Percentiles rank a stretch among this genome's conserved stretches.
Evolutionary conservation across 2,888 invertebrate species (phyloP).

Genomic region (Lepidocyrtinus sp.): DNA sequence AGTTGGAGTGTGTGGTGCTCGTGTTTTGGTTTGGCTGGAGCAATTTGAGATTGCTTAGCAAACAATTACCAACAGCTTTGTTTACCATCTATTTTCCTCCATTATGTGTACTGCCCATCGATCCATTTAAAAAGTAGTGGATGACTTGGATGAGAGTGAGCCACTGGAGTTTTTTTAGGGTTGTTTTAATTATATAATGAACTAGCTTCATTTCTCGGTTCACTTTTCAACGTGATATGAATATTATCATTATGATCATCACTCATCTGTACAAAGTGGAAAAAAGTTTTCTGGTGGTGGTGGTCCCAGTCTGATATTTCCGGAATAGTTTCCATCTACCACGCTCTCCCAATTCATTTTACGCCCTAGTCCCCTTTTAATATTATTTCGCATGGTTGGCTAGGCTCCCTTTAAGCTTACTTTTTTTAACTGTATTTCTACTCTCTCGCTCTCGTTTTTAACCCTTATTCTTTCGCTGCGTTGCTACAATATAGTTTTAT

Average conservation of each 20-base stretch:
- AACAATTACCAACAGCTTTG: conserved; percentile 59
- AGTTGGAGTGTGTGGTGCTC: conserved; percentile 4
- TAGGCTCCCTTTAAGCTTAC: conserved; percentile 2
- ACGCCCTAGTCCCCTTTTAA: conserved; percentile 13
- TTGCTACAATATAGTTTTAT: too few relatives aligned
- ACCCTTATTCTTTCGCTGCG: too few relatives aligned
- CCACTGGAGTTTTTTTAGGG: conserved; percentile 5
- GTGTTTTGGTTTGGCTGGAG: conserved; percentile 30
- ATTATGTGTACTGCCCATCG: conserved; percentile 35
- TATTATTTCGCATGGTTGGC: conserved; percentile 24
- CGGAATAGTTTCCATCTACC: too few relatives aligned
- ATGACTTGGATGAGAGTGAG: neutral
- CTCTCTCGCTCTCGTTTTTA: conserved; percentile 12
- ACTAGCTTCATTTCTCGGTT: too few relatives aligned
- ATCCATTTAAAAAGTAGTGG: conserved; percentile 30
- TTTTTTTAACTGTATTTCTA: conserved; percentile 26
- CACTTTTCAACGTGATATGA: neutral
- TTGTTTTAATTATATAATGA: conserved; percentile 61
- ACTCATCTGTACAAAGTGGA: too few relatives aligned
- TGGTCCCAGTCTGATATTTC: neutral
- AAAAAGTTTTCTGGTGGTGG: too few relatives aligned
- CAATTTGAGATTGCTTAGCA: conserved; percentile 57
- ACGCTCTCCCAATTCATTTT: neutral
- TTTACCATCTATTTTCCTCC: conserved; percentile 57
- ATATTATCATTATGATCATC: too few relatives aligned